Percentiles rank a stretch among this genome's conserved stretches.
These are phyloP conservation scores for Philhelius pedissequus DNA, from an alignment of 2,888 invertebrate species.

Conservation along the genomic window DNA sequence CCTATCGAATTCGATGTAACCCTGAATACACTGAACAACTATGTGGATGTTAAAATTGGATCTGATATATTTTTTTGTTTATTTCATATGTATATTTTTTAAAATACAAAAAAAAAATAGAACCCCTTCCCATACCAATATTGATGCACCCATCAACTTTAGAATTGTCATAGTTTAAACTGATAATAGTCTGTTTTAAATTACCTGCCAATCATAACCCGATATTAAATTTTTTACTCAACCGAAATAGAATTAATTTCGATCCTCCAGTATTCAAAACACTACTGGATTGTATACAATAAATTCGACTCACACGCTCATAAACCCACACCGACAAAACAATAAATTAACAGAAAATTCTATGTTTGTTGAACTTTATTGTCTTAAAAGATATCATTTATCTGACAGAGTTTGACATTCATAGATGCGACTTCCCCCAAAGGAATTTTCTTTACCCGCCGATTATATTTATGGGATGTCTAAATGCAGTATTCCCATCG, in stretches of 20 bases:
- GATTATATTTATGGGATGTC: slow-evolving; percentile 67
- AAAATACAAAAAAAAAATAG: no score
- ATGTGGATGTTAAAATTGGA: no score
- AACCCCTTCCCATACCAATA: background rate
- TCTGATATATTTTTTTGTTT: no score
- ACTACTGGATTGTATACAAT: slow-evolving; percentile 6
- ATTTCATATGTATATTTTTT: no score
- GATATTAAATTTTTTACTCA: slow-evolving; percentile 6
- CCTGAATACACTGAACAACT: no score
- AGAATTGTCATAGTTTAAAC: background rate
- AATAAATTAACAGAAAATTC: slow-evolving; percentile 64
- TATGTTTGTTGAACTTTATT: slow-evolving; percentile 66
- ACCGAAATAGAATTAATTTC: slow-evolving; percentile 36
- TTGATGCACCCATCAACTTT: background rate
- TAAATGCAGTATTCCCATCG: slow-evolving; percentile 67
- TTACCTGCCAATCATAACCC: slow-evolving; percentile 28
- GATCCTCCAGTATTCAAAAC: background rate
- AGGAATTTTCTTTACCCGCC: slow-evolving; percentile 34
- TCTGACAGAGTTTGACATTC: slow-evolving; percentile 66
- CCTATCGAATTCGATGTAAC: no score
- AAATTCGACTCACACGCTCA: slow-evolving; percentile 66
- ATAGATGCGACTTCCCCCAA: slow-evolving; percentile 51
- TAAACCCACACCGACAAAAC: slow-evolving; percentile 41
- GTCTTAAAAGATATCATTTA: slow-evolving; percentile 67
- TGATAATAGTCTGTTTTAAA: background rate